Conservation (phyloP, 2,113 vertebrate species). For the Pitta sordida region DNA sequence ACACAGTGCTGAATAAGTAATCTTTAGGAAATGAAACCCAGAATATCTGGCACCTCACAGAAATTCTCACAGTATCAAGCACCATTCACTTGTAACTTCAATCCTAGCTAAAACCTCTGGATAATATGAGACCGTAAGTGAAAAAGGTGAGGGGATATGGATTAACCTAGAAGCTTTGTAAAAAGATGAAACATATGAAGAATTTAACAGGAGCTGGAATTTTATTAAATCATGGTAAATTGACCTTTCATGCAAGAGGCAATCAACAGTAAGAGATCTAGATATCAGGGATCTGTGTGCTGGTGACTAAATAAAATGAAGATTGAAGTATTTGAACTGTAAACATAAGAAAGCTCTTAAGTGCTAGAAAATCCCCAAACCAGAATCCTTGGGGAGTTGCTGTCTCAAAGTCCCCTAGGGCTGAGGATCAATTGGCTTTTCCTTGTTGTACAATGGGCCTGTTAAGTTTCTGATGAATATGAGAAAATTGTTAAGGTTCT, state of each 20-base stretch:
- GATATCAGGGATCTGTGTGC: neutral
- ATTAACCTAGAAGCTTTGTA: neutral
- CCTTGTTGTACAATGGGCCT: neutral
- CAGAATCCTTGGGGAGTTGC: neutral
- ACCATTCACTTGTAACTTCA: neutral
- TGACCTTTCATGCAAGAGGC: neutral
- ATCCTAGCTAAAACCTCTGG: neutral
- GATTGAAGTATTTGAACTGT: neutral
- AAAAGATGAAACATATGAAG: neutral
- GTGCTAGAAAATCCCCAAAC: neutral
- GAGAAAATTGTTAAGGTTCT: too few relatives aligned
- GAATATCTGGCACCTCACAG: neutral
- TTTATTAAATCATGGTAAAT: neutral
- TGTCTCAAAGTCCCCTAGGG: neutral
- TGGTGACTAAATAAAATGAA: neutral
- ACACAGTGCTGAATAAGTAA: accelerated
- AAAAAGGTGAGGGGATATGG: neutral
- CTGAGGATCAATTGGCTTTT: neutral
- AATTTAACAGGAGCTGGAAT: neutral
- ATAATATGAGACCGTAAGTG: neutral
- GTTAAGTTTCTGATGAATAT: too few relatives aligned
- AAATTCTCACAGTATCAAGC: neutral
- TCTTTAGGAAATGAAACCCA: neutral
- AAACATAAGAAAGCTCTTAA: neutral
- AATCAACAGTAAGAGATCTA: neutral